Conservation (phyloP, 2,888 invertebrate species). For the Sinopyrophorus schimmeli region DNA sequence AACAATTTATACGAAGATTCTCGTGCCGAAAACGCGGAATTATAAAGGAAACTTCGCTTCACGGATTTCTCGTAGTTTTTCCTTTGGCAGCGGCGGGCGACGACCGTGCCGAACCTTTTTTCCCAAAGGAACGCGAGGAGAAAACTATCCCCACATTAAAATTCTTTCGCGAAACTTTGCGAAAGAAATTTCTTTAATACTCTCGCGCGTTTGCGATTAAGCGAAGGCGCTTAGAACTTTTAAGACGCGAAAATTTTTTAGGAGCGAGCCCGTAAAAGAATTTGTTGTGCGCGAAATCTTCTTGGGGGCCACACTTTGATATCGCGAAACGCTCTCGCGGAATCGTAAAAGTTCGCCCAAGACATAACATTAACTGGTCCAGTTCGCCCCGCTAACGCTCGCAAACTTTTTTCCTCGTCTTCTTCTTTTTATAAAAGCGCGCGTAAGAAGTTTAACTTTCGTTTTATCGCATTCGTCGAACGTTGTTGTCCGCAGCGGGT, state of each 20-base stretch:
- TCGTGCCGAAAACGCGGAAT: background rate
- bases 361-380: constrained; percentile 25
- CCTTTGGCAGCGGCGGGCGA: background rate
- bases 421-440: background rate
- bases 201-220: too few relatives aligned
- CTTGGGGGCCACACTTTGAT: too few relatives aligned
- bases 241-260: too few relatives aligned
- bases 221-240: too few relatives aligned
- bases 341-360: constrained; percentile 11
- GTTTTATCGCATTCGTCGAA: constrained; percentile 28
- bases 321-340: too few relatives aligned
- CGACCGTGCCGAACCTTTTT: background rate
- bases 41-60: too few relatives aligned
- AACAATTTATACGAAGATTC: constrained; percentile 5
- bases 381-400: constrained; percentile 12
- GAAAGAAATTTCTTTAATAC: too few relatives aligned
- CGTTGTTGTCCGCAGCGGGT: too few relatives aligned
- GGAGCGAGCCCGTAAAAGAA: too few relatives aligned
- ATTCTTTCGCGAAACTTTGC: too few relatives aligned
- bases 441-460: constrained; percentile 21
- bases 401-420: constrained; percentile 13
- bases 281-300: too few relatives aligned
- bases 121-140: background rate
- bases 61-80: background rate
- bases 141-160: constrained; percentile 11